A percentile compares a stretch with the other conserved stretches of the same genome.
phyloP scores from a whole-genome alignment of 2,113 vertebrate genomes.

The Connochaetes taurinus region DNA sequence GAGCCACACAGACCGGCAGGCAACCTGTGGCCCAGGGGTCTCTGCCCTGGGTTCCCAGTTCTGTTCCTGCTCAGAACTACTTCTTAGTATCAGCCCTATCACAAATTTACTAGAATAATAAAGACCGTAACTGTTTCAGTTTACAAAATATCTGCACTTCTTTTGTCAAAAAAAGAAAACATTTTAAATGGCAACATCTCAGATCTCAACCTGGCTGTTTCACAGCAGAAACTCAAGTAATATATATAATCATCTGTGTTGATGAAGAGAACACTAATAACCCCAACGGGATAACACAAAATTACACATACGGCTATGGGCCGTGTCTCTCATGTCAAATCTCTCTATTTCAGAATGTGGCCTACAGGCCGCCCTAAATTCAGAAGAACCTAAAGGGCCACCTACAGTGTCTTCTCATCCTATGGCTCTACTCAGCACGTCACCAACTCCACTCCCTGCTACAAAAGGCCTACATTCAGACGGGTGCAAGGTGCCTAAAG shows the following conservation, averaged over 20 bases:
- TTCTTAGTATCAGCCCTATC: neutral
- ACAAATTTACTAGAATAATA: neutral
- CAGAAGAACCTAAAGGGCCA: neutral
- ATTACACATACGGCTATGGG: neutral
- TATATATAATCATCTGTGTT: neutral
- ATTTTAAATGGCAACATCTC: neutral
- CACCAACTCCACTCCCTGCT: neutral
- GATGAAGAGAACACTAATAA: neutral
- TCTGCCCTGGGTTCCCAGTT: neutral
- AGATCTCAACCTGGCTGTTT: neutral
- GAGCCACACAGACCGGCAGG: too few relatives aligned
- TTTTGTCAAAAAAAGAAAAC: neutral
- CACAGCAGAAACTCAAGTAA: neutral
- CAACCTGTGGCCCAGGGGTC: too few relatives aligned
- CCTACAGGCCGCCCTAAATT: neutral
- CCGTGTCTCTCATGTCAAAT: neutral
- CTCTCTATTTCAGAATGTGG: neutral
- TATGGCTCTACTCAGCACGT: neutral
- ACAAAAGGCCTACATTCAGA: neutral
- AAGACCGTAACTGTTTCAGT: neutral
- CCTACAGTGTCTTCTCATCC: neutral
- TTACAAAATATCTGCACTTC: neutral
- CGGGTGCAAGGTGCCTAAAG: neutral
- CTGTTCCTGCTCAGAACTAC: neutral
- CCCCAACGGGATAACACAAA: neutral